Base-by-base conservation (phyloP, 2,888 invertebrate species). In the Eristalis tenax region DNA sequence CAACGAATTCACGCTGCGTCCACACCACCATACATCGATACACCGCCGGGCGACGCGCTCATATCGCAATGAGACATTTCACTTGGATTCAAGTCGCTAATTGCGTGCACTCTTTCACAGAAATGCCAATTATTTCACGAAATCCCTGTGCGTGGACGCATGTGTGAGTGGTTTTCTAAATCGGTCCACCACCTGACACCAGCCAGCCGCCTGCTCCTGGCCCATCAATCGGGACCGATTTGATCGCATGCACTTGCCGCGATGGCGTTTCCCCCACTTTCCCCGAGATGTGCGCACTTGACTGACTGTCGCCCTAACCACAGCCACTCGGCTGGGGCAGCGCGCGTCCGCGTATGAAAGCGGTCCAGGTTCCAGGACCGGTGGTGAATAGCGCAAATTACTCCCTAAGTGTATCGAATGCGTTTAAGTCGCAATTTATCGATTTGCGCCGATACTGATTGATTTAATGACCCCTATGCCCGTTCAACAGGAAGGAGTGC, bases 401-500 rank as follows among this genome's bases (percentile, higher is more conserved):
- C 84, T 88, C 88, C 80, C 88, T 88, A 88, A 88, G 88, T 88
- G 88, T 84, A 88, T 88, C 84, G 84, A 88, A 88, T 88, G 88
- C 88, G 84, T 88, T 88, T 88, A 88, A 88, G 88, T 88, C 81
- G 84, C 88, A 88, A 84, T 88, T 88, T 84, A 88, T 88, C 88
- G 88, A 88, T 84, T 88, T 88, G 81, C 80, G 88, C 84, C 84
- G 84, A 88, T 88, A 88, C 73, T 88, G 88, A 88, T 88, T 88
- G 88, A 88, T 88, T 88, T 88, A 88, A 88, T 88, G 88, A 88
- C 88, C 88, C 88, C 81, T 65, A 71, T 73, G 81, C 81, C 77
- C 70, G 77, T 66, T 73, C 32, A 73, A 66, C 84, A 74, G 66
- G 84, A 88, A 83, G 69, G 88, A 83, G 79, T 18, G 43, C 86